Evolutionary conservation across 2,113 vertebrate genomes (phyloP).

Genomic region (Hemicordylus capensis): DNA sequence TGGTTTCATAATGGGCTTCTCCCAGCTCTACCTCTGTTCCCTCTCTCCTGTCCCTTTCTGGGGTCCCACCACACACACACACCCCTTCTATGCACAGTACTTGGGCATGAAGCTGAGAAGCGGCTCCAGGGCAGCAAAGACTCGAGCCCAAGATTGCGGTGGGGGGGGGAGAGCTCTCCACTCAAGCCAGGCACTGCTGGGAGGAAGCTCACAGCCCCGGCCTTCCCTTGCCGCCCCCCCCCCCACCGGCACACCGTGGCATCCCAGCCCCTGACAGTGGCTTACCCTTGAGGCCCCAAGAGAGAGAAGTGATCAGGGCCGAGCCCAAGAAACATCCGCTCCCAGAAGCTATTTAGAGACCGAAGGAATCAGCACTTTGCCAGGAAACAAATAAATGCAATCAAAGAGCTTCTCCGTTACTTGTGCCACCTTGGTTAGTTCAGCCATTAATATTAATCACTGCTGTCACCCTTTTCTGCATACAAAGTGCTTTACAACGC

Average conservation of each 20-base stretch:
- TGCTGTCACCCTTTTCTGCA: slow-evolving; percentile 2
- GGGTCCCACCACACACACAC: neutral
- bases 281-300: slow-evolving; percentile 30
- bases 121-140: neutral
- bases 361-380: slow-evolving; percentile 25
- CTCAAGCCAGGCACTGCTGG: neutral
- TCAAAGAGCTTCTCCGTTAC: slow-evolving; percentile 19
- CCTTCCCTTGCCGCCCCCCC: too few relatives aligned
- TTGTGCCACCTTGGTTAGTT: slow-evolving; percentile 27
- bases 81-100: too few relatives aligned
- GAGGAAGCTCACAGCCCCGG: neutral
- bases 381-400: slow-evolving; percentile 24
- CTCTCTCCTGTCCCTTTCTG: too few relatives aligned
- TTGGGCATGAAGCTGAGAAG: neutral
- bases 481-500: neutral
- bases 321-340: slow-evolving; percentile 20
- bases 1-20: neutral
- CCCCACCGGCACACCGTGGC: neutral
- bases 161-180: neutral
- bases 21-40: neutral
- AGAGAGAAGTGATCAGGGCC: neutral
- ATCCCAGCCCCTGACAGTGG: neutral
- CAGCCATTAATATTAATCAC: slow-evolving; percentile 27
- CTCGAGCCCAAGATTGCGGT: neutral
- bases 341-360: slow-evolving; percentile 26